Percentiles rank a stretch among this genome's conserved stretches.
Conservation (phyloP, 2,797 vertebrate species). For the Heliangelus exortis region DNA sequence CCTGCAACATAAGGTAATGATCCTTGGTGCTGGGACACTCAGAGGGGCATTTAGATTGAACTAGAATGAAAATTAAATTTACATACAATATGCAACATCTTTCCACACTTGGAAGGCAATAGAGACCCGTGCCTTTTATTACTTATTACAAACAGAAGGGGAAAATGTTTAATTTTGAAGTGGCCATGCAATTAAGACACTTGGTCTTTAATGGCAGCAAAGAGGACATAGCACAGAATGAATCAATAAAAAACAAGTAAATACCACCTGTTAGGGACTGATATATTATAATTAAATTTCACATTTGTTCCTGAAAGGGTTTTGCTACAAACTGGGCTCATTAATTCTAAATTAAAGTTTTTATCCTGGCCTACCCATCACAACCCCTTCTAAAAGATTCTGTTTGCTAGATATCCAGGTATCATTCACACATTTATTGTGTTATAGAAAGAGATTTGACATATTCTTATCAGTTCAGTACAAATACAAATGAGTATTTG, state of each 20-base stretch:
- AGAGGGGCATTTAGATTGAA: rapidly evolving
- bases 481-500: slow-evolving; percentile 11
- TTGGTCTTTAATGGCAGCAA: not conserved
- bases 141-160: not conserved
- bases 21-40: not conserved
- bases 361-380: not conserved
- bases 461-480: slow-evolving; percentile 27
- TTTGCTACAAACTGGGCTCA: not conserved
- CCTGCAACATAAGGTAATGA: not conserved
- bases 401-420: not conserved
- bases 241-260: not conserved
- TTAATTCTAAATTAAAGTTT: slow-evolving; percentile 37
- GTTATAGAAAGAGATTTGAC: not conserved
- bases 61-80: not conserved
- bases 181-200: not conserved
- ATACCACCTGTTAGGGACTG: not conserved
- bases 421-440: not conserved
- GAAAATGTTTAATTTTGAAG: not conserved
- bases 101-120: not conserved
- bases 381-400: not conserved
- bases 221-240: not conserved
- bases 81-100: not conserved
- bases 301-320: slow-evolving; percentile 3
- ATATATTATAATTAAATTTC: not conserved
- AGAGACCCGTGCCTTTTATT: not conserved